Base-by-base conservation (phyloP, 2,888 invertebrate genomes). In the Cylloceria caligata region DNA sequence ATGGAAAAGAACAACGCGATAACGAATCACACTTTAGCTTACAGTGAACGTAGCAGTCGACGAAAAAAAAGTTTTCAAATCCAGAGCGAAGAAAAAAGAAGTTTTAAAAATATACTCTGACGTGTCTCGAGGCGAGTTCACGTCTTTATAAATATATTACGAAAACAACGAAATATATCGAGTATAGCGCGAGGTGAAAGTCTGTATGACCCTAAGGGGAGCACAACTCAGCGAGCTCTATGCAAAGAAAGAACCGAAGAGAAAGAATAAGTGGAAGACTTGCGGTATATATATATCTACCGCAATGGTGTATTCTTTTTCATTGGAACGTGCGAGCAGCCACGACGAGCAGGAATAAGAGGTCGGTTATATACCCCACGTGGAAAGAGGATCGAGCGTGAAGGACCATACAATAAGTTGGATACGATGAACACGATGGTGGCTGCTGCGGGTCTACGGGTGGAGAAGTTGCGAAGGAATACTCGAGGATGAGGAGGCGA, bases 391-490 rank as follows among this genome's bases (percentile, higher is more conserved):
- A 69, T 83, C 81, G 85, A 87, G 86, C 88, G 86, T 83, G 88
- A 88, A 87, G 85, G 83, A 87, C 84, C 84, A 19, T 60, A 62
- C 75, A 72, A 82, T 82, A 78, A 75, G 71, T 75, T 75, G 74
- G 67, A 87, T 86, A 84, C 85, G 83, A 88, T 79, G 88, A 88
- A 83, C 82, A 80, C 84, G 86, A 85, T 71, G 74, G 81, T 39
- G 57, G 36, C 45, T 69, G 34, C 55, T 9, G 60, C 47, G 60
- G 69, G n/a, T 49, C 24, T 16, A 57, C 64, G 57, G 62, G 24
- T 65, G 45, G 60, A 60, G 68, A 78, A 60, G 83, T 83, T 85
- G 78, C 67, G 82, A 81, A 77, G 69, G 81, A 24, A 24, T 24
- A 77, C 76, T 71, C 67, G 69, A 42, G 81, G 79, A 79, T 69